Base-by-base conservation (phyloP, 2,113 vertebrate genomes). In the Actenoides hombroni region DNA sequence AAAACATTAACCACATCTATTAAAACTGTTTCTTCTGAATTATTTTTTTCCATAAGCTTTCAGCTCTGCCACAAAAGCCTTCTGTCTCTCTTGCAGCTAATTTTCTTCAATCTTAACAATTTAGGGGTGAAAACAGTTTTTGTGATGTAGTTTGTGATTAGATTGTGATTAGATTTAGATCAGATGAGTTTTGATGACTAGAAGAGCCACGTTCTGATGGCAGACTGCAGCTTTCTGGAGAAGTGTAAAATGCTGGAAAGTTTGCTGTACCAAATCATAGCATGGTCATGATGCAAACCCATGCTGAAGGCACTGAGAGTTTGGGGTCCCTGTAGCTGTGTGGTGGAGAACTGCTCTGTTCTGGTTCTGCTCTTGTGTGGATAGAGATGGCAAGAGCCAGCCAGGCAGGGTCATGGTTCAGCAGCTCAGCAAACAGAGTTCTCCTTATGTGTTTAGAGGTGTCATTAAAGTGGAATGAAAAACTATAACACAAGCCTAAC, bases 1-100 rank as follows among this genome's bases (percentile, higher is more conserved):
- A 97, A 97, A 97, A 89, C 80, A 97, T 96, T 95, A 93, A 93
- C n/a, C 53, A 65, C 71, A 63, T 94, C 81, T 97, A 84, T 96
- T 97, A 95, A 97, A 95, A 95, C 93, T 29, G 14, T 70, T 96
- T 86, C 61, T 97, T 92, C 93, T 90, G 21, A 90, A 94, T 37
- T 37, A 95, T 95, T 96, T 95, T 83, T 95, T 97, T 93, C 93
- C 31, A 20, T 68, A 71, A 76, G 79, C 86, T 94, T 97, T 97
- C 89, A 88, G 5, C 51, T 92, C 25, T 94, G 81, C 48, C 67
- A 81, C 69, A 95, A 91, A 95, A 96, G 10, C n/a, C 61, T 96
- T 51, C 51, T 61, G 9, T 93, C 73, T 93, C 29, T 40, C 96
- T 67, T 86, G 76, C 25, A 73, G 69, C 51, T 92, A 18, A 48